Base-by-base conservation (phyloP, 1,140 invertebrate genomes). In the Rhynchophorus ferrugineus region DNA sequence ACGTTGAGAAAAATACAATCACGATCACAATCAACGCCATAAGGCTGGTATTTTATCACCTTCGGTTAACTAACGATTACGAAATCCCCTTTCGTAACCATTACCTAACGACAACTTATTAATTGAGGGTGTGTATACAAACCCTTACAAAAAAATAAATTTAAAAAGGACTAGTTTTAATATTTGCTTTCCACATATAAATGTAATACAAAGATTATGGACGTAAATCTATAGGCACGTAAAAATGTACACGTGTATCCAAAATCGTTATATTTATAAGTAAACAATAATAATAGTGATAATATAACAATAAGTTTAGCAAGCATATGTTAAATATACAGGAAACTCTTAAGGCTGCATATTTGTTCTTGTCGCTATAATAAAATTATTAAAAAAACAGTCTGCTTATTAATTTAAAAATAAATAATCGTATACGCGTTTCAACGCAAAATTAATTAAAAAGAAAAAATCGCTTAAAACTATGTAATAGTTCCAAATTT, bases 1-100 rank as follows among this genome's bases (percentile, higher is more conserved):
- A 64, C 65, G 46, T 29, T 29, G 24, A 29, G 44, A 61, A 65
- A 67, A 67, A 67, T 66, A 65, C 59, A 60, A 61, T 60, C 64
- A 64, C 59, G 36, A 55, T 55, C 53, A 55, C 53, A 55, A 55
- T 49, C 39, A 19, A 6, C 29, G 47, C 53, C 34, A 42, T 49
- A 33, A 54, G 44, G 54, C 49, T 39, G 21, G 24, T 51, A 45
- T 49, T 49, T 37, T 39, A 34, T 19, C 19, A 29, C 24, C 44
- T 51, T 33, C 18, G 45, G 6, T 34, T 21, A 38, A 19, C 18
- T 33, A 45, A 34, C 14, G 22, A 44, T 33, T 20, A 7, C 44
- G 20, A 37, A 29, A 33, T 34, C 19, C 20, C 18, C n/a, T 5
- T 18, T 16, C 21, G 34, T 7, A 21, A 20, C 14, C n/a, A 20